These are phyloP conservation scores for Podargus strigoides DNA, from an alignment of 2,797 vertebrate species.

Conservation along the genomic window DNA sequence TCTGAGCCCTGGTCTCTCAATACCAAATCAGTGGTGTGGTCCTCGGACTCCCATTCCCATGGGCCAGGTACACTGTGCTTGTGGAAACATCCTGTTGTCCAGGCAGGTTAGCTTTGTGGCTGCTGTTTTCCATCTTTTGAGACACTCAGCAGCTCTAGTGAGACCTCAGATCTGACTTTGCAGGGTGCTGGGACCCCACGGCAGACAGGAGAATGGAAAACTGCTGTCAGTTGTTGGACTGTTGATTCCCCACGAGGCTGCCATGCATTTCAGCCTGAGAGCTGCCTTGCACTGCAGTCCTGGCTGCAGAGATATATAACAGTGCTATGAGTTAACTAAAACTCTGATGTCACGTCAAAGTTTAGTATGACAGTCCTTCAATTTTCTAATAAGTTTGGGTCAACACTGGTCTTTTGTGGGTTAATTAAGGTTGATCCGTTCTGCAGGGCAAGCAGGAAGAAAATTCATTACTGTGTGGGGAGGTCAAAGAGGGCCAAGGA, in stretches of 20 bases:
- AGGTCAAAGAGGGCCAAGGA: constrained; percentile 24
- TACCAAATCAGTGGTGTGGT: background rate
- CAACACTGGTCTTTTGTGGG: background rate
- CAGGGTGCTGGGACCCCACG: background rate
- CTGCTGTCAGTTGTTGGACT: accelerated
- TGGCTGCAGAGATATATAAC: background rate
- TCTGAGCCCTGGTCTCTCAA: background rate
- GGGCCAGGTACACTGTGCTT: accelerated
- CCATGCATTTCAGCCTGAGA: accelerated
- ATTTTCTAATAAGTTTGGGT: constrained; percentile 61
- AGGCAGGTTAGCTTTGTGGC: background rate
- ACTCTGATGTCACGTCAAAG: background rate
- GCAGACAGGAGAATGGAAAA: background rate
- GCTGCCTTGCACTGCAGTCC: background rate
- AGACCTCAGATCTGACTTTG: background rate
- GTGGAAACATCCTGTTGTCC: background rate
- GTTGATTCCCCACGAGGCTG: background rate
- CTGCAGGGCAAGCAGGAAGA: constrained; percentile 9
- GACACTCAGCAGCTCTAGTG: background rate
- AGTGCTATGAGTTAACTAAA: background rate
- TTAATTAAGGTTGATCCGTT: constrained; percentile 29
- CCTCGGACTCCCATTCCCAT: background rate
- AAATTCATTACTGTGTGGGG: constrained; percentile 1
- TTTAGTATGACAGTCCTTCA: background rate
- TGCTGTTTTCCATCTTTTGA: background rate